Evolutionary conservation across 2,888 invertebrate species (phyloP), one percentile per base, ranked within the genome.

Genomic region (Chalcosyrphus nemorum): DNA sequence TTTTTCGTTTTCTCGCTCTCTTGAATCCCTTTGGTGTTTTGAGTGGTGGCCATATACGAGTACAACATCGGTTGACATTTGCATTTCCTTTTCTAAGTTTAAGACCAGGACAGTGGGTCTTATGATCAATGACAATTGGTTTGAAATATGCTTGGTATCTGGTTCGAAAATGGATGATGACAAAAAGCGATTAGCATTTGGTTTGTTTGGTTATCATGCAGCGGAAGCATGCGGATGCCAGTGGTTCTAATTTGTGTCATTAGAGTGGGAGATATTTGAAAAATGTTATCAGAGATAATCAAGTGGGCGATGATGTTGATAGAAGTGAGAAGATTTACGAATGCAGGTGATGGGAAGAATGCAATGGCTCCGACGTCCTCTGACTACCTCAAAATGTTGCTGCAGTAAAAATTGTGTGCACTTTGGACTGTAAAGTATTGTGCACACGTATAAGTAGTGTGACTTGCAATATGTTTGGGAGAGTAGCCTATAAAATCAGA

Each of bases 101-200:
- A 43, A 70, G 24, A 65, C 43, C 17, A 38, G 17, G 27, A 38
- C 41, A 15, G 6, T 24, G 41, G 52, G 70, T 84, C 84, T 84
- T 78, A 80, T 84, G 80, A 84, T 75, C 84, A 74, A 80, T 84
- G 80, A 54, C 78, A 59, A 84, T 80, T 84, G 84, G 80, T 61
- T 54, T 24, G 63, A 84, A 75, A 57, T 65, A 84, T 84, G 74
- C 59, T 54, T 1, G 80, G 80, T 80, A 80, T 84, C 65, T 84
- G 65, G 63, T 84, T 70, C 78, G 61, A 45, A 75, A 80, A 68
- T 65, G 84, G 78, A 80, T 57, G 78, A 80, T 80, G 74, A 80
- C 78, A 78, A 84, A 78, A 84, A 29, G 35, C 78, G 78, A 78
- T 80, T 80, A 84, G 65, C 54, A 57, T 80, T 84, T 74, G 72